A percentile compares a stretch with the other conserved stretches of the same genome.
These are phyloP conservation scores for Zootermopsis nevadensis DNA, from an alignment of 2,888 invertebrate species.

Conservation along the genomic window DNA sequence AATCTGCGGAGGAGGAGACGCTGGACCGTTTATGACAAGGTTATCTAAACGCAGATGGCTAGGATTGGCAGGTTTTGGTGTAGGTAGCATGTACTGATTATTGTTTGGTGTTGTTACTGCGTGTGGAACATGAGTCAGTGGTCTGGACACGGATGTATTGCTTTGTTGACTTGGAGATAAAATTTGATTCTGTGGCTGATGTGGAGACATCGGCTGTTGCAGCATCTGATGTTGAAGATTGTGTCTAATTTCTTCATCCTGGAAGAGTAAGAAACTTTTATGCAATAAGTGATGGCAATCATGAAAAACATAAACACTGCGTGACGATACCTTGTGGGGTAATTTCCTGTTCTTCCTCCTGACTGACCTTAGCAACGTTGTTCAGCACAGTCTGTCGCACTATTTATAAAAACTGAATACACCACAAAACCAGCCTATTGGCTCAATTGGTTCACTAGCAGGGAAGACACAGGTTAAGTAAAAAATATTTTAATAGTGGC, in stretches of 20 bases:
- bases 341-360: no score
- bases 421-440: no score
- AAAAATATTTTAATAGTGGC: no score
- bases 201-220: conserved; percentile 58
- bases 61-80: conserved; percentile 55
- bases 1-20: conserved; percentile 55
- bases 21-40: conserved; percentile 61
- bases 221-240: conserved; percentile 60
- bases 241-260: conserved; percentile 64
- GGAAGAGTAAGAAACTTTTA: conserved; percentile 42
- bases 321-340: no score
- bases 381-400: no score
- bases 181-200: conserved; percentile 9
- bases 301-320: background rate
- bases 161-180: background rate
- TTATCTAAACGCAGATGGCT: conserved; percentile 62
- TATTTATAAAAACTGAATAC: no score
- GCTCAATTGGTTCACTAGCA: no score
- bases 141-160: background rate
- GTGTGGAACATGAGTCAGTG: background rate
- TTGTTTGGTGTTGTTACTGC: conserved; percentile 26
- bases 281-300: background rate
- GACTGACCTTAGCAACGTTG: no score
- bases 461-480: no score
- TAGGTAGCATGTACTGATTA: conserved; percentile 48